Base-by-base conservation (phyloP, 2,888 invertebrate genomes). In the Drosophila tripunctata region DNA sequence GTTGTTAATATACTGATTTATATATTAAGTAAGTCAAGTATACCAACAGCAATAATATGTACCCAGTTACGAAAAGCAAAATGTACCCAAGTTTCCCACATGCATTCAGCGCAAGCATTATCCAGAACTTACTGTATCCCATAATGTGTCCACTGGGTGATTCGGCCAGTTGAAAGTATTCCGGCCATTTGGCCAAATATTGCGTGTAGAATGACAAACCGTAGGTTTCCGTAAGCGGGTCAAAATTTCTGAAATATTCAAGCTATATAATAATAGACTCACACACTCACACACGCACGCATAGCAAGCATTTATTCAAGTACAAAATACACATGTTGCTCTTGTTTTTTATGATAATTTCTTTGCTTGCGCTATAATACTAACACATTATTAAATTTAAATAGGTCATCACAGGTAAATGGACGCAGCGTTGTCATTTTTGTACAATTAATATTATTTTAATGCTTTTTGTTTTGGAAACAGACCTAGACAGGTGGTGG, bases 121-220 rank as follows among this genome's bases (percentile, higher is more conserved):
- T n/a, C 4, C 10, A 12, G 12, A 12, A 93, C 95, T 94, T 93
- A 99, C 99, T 99, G 90, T 99, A 99, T 72, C 99, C 99, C 98
- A 99, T 99, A 65, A 99, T 97, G 92, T 97, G 96, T 3, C 98
- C 99, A 91, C 95, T 96, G 3, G 98, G 97, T 14, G 98, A 96
- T 93, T 99, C 99, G 2, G 98, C 98, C 14, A 90, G 96, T 93
- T 98, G 97, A 91, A 99, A 99, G 91, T 98, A 99, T 92, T 99
- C 99, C 0, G 99, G 99, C 99, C 99, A 99, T 89, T 98, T 97
- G 7, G 98, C 97, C 89, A 99, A 92, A 92, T 99, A 99, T 89
- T 98, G 98, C 92, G 99, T 96, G 89, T 99, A 99, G 92, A 99
- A 99, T 5, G 96, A 95, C 54, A 98, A 92, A 0, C 97, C 98